These are phyloP conservation scores for Loripinus fragilis DNA, from an alignment of 2,888 invertebrate genomes.

Conservation along the genomic window DNA sequence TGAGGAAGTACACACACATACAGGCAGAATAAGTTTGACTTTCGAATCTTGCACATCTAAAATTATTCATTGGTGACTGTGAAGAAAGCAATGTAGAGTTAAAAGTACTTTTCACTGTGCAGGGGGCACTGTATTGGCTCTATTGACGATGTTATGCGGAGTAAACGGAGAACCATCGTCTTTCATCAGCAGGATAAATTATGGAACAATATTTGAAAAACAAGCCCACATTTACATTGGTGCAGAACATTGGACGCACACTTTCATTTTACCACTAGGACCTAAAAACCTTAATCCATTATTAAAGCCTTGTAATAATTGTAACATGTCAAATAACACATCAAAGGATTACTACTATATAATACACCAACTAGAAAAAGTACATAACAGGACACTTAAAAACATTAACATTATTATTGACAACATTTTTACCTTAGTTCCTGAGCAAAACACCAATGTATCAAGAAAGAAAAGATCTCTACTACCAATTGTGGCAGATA, in stretches of 20 bases:
- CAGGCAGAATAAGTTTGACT: too few species aligned
- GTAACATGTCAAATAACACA: background rate
- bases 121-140: too few species aligned
- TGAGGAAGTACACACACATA: too few species aligned
- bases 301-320: background rate
- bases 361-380: background rate
- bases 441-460: too few species aligned
- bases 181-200: slow-evolving; percentile 19
- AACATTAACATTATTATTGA: background rate
- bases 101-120: too few species aligned
- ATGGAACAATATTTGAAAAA: slow-evolving; percentile 18
- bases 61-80: too few species aligned
- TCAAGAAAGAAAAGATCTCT: slow-evolving; percentile 11
- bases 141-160: too few species aligned
- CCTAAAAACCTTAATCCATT: background rate
- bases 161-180: too few species aligned
- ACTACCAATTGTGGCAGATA: slow-evolving; percentile 29
- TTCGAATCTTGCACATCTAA: too few species aligned
- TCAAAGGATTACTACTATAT: background rate
- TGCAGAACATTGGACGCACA: slow-evolving; percentile 23
- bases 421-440: background rate
- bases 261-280: background rate
- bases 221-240: background rate
- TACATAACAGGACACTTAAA: slow-evolving; percentile 14
- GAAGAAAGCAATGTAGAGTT: too few species aligned